phyloP scores from a whole-genome alignment of 2,797 vertebrate genomes.

The Gadopsis marmoratus region DNA sequence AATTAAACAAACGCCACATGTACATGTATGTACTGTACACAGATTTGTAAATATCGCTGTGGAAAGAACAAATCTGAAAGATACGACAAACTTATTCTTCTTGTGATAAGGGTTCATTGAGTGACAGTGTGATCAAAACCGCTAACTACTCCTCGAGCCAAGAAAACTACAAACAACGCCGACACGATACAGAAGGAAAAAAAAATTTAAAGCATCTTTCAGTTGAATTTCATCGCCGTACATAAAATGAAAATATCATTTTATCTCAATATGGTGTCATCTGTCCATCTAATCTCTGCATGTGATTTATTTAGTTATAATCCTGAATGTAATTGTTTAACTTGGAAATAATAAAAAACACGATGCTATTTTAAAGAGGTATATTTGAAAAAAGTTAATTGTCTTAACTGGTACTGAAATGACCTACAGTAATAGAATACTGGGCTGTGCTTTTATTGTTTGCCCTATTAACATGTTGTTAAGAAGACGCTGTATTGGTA shows the following conservation, averaged over 20 bases:
- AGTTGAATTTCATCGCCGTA: conserved; percentile 67
- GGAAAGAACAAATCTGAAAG: conserved; percentile 55
- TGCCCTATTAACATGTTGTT: conserved; percentile 86
- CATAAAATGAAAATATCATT: conserved; percentile 69
- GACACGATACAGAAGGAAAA: conserved; percentile 64
- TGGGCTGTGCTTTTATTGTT: conserved; percentile 84
- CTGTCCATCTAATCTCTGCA: conserved; percentile 92
- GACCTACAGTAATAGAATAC: conserved; percentile 84
- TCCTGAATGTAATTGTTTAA: conserved; percentile 93
- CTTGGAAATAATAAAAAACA: conserved; percentile 80
- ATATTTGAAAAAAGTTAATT: conserved; percentile 85
- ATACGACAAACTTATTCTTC: conserved; percentile 43
- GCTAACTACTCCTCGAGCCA: conserved; percentile 47
- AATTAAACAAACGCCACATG: conserved; percentile 57
- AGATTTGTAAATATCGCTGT: conserved; percentile 64
- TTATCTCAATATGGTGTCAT: conserved; percentile 78
- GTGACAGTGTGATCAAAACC: conserved; percentile 55
- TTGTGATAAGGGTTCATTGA: conserved; percentile 64
- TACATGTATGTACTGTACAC: conserved; percentile 53
- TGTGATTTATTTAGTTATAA: conserved; percentile 91
- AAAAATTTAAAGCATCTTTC: conserved; percentile 56
- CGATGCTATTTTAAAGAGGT: conserved; percentile 85
- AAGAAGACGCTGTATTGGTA: conserved; percentile 87
- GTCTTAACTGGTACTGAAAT: conserved; percentile 91
- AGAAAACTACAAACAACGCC: conserved; percentile 55